Conservation (phyloP, 2,113 vertebrate species). For the Notarius quadriscutis region DNA sequence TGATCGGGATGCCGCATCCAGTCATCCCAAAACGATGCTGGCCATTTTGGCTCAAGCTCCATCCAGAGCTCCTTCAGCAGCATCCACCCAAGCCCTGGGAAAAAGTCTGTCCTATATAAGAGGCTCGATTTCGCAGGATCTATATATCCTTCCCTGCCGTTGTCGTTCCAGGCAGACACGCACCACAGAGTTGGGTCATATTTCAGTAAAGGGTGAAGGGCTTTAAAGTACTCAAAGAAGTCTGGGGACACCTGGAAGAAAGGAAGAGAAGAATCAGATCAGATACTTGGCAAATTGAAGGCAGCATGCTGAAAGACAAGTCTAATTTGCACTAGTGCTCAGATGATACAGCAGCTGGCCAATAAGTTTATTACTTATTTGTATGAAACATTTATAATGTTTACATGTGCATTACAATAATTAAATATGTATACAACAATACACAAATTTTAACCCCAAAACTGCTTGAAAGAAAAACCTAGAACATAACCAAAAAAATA, state of each 20-base stretch:
- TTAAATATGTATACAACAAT: background rate
- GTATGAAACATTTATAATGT: too few relatives aligned
- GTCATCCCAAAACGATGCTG: constrained; percentile 92
- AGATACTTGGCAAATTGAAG: background rate
- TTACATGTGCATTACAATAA: too few relatives aligned
- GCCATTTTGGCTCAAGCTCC: constrained; percentile 92
- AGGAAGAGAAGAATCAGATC: background rate
- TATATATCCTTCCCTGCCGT: constrained; percentile 85
- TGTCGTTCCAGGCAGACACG: constrained; percentile 93
- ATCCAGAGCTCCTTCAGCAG: constrained; percentile 84
- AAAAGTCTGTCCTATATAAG: constrained; percentile 91
- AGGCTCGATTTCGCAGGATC: constrained; percentile 71
- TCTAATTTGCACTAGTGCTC: background rate
- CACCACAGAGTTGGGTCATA: constrained; percentile 85
- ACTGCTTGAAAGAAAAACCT: too few relatives aligned
- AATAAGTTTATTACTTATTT: background rate
- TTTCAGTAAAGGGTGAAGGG: constrained; percentile 75
- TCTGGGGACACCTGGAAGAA: constrained; percentile 81
- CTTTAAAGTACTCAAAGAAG: constrained; percentile 93
- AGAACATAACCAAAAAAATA: too few relatives aligned
- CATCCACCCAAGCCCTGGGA: constrained; percentile 93
- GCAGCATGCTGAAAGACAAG: background rate
- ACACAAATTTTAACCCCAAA: background rate
- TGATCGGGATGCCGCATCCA: constrained; percentile 93
- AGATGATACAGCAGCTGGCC: background rate